Evolutionary conservation across 2,888 invertebrate genomes (phyloP), one percentile per base, ranked within the genome.

Genomic region (Erebia aethiops): DNA sequence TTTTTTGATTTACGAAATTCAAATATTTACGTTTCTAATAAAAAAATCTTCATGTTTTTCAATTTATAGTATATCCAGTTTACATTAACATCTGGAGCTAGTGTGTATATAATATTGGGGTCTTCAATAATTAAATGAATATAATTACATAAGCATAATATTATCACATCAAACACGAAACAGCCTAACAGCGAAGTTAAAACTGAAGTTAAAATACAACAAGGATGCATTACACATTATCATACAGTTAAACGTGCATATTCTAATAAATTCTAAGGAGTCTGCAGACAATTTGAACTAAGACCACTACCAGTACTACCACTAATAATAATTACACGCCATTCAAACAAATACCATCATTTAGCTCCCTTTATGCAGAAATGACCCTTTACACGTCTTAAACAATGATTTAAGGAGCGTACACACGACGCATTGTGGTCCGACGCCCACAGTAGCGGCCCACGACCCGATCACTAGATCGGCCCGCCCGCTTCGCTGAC

Each of bases 401-500:
- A 58, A 43, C 62, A 69, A 73, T 73, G 73, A 73, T 73, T 73
- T 73, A 73, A 71, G 71, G 72, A 72, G 68, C 70, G 72, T 68
- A 70, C 74, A 73, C 82, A 81, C 83, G 80, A 79, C 73, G 85
- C 83, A 87, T 87, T 88, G 89, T 90, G 84, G 77, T 79, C 81
- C 84, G 81, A 84, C 90, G 88, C 92, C 91, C 87, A 92, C 92
- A 88, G 92, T 91, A 91, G 92, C 91, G 82, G 80, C 88, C 89
- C 85, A 87, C 87, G 84, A 66, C 66, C 66, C 66, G 76, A 86
- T 87, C 87, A 90, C 87, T 87, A 87, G 89, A 89, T 88, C 87
- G 86, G 92, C 89, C 91, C 91, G 88, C 91, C 91, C 87, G 90
- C 86, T 78, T 83, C 77, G 87, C 78, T 80, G 79, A 77, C 77